Base-by-base conservation (phyloP, 1,140 invertebrate genomes). In the Drosophila murphyi region DNA sequence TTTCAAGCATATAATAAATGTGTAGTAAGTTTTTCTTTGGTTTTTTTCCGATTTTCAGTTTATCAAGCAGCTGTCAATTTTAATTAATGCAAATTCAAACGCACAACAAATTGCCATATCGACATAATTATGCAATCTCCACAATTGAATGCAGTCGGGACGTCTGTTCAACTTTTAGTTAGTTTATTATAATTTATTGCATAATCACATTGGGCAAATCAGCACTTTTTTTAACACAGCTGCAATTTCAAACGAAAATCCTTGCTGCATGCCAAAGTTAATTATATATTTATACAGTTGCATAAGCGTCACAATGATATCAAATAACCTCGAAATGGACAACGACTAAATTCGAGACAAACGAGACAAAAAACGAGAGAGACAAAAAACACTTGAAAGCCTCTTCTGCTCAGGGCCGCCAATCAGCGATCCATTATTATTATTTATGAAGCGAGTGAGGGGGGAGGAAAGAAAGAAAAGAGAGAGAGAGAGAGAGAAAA, bases 81-180 rank as follows among this genome's bases (percentile, higher is more conserved):
- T 77, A 74, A 78, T 73, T 72, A 83, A 77, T 65, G 69, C 55
- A 76, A 76, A 76, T 64, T 72, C 45, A 54, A 75, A 75, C 57
- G 52, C 43, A 71, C 67, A 57, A 51, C 50, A 85, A 74, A 77
- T 80, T 80, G 83, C 76, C 57, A 71, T 82, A 86, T 88, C 81
- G 87, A 69, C 79, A 82, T 87, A 87, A 88, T 87, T 88, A 88
- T 86, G 59, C 69, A 80, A 81, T 79, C 67, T 52, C 39, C 56
- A 65, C 78, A 82, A 82, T 88, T 79, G 76, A 76, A 87, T 87
- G 55, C 67, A 82, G 77, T 73, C 70, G 79, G 67, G 12, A 37
- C 45, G 67, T 68, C 71, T 34, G 39, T 31, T 60, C 48, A n/a
- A 7, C 5, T 73, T 52, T 72, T 68, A 52, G 55, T 68, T 62